A percentile compares a stretch with the other conserved stretches of the same genome.
These are phyloP conservation scores for Phenganax marumi DNA, from an alignment of 92 coral and sea anemone genomes.

Conservation along the genomic window DNA sequence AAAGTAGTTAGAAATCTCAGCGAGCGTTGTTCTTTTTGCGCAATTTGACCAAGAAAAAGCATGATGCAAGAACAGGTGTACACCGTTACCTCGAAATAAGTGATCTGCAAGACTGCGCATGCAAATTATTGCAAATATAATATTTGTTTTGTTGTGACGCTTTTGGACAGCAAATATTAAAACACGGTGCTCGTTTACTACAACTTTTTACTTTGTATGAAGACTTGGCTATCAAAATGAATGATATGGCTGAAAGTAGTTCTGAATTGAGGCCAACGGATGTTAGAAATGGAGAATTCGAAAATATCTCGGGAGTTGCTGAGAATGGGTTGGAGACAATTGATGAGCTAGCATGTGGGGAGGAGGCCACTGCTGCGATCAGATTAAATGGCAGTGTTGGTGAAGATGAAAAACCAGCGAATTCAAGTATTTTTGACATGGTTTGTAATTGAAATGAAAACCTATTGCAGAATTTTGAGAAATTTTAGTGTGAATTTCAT, in stretches of 20 bases:
- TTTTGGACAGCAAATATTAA: not conserved
- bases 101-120: not conserved
- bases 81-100: not conserved
- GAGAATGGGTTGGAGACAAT: slow-evolving; percentile 13
- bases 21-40: no score
- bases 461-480: not conserved
- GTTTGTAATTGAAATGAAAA: slow-evolving; percentile 7
- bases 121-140: not conserved
- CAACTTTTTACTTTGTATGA: no score
- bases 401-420: slow-evolving; percentile 5
- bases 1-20: no score
- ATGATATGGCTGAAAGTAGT: slow-evolving; percentile 7
- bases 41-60: no score
- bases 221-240: not conserved
- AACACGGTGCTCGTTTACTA: not conserved
- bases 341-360: not conserved
- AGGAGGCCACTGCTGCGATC: not conserved
- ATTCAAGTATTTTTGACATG: slow-evolving; percentile 16
- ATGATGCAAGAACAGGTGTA: not conserved
- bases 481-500: not conserved
- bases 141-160: not conserved
- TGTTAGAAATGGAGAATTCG: slow-evolving; percentile 23
- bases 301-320: not conserved
- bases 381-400: not conserved
- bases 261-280: slow-evolving; percentile 8